These are phyloP conservation scores for Kryphioiulus occultus DNA, from an alignment of 2,888 invertebrate genomes.

Conservation along the genomic window DNA sequence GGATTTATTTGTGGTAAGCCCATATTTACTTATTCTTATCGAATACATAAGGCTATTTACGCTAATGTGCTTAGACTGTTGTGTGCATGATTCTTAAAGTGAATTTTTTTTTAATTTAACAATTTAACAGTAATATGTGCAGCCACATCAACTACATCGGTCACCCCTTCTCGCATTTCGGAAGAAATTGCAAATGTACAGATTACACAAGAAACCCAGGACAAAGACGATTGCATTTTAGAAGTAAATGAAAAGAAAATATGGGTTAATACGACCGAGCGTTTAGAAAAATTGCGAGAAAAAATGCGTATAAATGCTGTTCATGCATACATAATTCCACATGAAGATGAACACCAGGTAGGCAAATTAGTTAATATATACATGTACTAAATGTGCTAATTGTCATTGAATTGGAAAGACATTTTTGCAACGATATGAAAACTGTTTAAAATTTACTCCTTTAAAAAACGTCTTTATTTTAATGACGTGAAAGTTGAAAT, in stretches of 20 bases:
- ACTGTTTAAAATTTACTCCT: too few relatives aligned
- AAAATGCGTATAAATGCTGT: slow-evolving; percentile 68
- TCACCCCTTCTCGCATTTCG: not conserved
- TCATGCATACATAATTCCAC: slow-evolving; percentile 83
- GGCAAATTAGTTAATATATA: not conserved
- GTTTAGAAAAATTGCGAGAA: slow-evolving; percentile 43
- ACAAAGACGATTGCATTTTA: not conserved
- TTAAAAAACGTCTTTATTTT: too few relatives aligned
- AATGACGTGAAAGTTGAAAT: not conserved
- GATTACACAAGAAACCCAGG: not conserved
- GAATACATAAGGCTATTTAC: not conserved
- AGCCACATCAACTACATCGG: not conserved
- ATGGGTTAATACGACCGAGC: not conserved
- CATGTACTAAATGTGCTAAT: not conserved
- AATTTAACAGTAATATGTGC: not conserved
- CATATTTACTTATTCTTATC: not conserved
- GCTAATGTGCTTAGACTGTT: too few relatives aligned
- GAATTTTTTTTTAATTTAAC: not conserved
- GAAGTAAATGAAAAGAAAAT: not conserved
- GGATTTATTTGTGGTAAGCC: not conserved
- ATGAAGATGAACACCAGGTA: slow-evolving; percentile 82
- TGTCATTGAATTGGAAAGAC: too few relatives aligned
- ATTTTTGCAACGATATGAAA: too few relatives aligned
- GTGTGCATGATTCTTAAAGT: not conserved
- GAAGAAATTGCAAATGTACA: not conserved